Evolutionary conservation across 2,113 vertebrate species (phyloP).

Genomic region (Oreamnos americanus): DNA sequence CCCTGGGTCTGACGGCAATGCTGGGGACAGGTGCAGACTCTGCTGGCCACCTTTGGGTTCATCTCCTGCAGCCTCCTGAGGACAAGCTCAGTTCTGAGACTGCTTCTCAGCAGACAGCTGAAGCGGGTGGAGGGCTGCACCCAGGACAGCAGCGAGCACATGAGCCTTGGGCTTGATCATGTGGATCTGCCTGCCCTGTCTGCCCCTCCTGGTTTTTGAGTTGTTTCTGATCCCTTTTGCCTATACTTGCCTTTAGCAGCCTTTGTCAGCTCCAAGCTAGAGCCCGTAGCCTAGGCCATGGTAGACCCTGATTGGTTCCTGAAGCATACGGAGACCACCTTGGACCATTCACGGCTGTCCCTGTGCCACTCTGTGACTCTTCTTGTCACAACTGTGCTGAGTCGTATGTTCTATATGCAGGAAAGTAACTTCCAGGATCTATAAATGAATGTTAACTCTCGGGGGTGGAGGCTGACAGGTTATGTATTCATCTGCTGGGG

Average conservation of each 20-base stretch:
- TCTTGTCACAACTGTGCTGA: neutral
- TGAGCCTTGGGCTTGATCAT: neutral
- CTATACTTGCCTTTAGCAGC: neutral
- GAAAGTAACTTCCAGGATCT: neutral
- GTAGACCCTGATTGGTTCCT: neutral
- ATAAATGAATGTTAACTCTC: neutral
- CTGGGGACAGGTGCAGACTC: neutral
- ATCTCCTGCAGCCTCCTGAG: neutral
- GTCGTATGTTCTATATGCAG: neutral
- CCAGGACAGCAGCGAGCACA: rapidly evolving
- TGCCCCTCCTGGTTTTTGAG: neutral
- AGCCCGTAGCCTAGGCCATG: neutral
- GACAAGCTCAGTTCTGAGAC: neutral
- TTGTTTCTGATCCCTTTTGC: neutral
- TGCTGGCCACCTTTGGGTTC: neutral
- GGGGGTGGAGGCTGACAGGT: neutral
- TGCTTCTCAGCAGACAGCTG: neutral
- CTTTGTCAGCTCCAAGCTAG: neutral
- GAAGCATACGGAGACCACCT: neutral
- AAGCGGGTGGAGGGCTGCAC: rapidly evolving
- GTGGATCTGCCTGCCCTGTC: neutral
- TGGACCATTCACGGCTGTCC: too few species aligned
- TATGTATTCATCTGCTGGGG: neutral
- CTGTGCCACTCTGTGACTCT: neutral
- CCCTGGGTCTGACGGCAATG: too few species aligned